phyloP scores from a whole-genome alignment of 2,888 invertebrate species.

The Drosophila cracens region DNA sequence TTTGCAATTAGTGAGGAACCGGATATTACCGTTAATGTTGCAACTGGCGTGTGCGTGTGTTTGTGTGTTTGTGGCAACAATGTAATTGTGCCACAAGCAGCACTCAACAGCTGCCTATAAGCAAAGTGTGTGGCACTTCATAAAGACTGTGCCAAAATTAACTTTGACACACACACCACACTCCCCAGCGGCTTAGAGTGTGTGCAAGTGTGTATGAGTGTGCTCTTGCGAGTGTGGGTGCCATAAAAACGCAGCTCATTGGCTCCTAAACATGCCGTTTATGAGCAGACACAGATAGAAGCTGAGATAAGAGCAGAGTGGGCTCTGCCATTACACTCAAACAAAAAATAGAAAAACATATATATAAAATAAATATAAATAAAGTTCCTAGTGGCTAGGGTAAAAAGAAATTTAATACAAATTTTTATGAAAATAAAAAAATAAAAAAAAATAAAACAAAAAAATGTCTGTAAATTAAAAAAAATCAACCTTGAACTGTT shows the following conservation, averaged over 20 bases:
- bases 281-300: slow-evolving; percentile 35
- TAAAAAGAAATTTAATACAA: not conserved
- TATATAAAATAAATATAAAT: not conserved
- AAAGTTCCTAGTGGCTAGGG: not conserved
- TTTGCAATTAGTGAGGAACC: slow-evolving; percentile 14
- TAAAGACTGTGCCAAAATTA: slow-evolving; percentile 63
- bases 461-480: too few relatives aligned
- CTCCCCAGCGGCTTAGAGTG: not conserved
- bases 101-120: slow-evolving; percentile 29
- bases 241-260: slow-evolving; percentile 72
- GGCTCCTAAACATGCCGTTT: slow-evolving; percentile 63
- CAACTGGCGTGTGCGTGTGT: slow-evolving; percentile 5
- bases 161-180: slow-evolving; percentile 53
- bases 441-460: not conserved
- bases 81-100: slow-evolving; percentile 23
- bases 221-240: slow-evolving; percentile 21
- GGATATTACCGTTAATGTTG: slow-evolving; percentile 19
- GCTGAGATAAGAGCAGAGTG: not conserved
- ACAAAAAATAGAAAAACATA: not conserved
- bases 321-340: not conserved
- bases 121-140: slow-evolving; percentile 41
- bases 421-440: not conserved
- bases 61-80: slow-evolving; percentile 19
- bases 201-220: slow-evolving; percentile 8
- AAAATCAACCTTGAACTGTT: too few relatives aligned